Base-by-base conservation (phyloP, 2,113 vertebrate species). In the Eleginops maclovinus region DNA sequence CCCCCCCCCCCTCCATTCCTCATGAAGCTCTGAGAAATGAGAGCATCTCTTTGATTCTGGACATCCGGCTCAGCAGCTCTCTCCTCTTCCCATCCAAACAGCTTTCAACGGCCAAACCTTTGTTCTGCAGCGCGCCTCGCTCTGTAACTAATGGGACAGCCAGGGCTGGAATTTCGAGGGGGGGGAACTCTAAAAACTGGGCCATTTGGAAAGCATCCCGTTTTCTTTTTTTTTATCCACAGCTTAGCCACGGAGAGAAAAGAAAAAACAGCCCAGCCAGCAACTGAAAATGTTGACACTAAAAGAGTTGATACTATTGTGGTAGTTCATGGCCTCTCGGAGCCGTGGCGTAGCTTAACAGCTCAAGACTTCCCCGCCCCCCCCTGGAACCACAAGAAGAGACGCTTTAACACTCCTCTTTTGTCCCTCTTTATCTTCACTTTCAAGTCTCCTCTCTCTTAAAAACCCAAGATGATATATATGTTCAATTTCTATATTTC, bases 141-240 rank as follows among this genome's bases (percentile, higher is more conserved):
- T 3, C 85, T 87, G 79, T 73, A 81, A 85, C 87, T 81, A 88
- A 87, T 79, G 76, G 83, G 67, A 19, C 75, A 40, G 47, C 63
- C 53, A 14, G 69, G 76, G 10, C 72, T 72, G 83, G 78, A 80
- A 77, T 84, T 72, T 78, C 14, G 54, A 81, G 56, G 53, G 49
- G 53, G 49, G 61, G 54, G 55, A 49, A 49, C 53, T 84, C 56
- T 55, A 63, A 83, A 87, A 89, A 88, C 60, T 81, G 75, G 87
- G 84, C 76, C 86, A 76, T 85, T 90, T 88, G 86, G 84, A 89
- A 55, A 82, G 72, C 50, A 64, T 89, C 80, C 84, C 78, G 59
- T 64, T 36, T n/a, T n/a, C n/a, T n/a, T n/a, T n/a, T n/a, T 87
- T 79, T 81, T 71, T 71, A 85, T 88, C 84, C 66, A 5, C 26